Evolutionary conservation across 2,888 invertebrate genomes (phyloP).

Genomic region (Brachypalpus laphriformis): DNA sequence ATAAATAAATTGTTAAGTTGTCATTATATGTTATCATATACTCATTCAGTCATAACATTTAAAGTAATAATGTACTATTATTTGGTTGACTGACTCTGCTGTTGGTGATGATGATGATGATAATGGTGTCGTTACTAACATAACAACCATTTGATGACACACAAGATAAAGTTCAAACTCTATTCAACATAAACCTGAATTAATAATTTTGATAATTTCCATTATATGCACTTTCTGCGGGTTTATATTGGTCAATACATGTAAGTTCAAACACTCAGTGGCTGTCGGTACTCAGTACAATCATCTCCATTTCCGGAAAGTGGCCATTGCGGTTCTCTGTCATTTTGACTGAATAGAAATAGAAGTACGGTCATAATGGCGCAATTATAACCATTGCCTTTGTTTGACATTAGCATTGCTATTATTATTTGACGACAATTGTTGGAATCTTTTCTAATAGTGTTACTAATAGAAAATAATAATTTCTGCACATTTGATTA

Average conservation of each 20-base stretch:
- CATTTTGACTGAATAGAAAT: conserved; percentile 34
- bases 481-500: conserved; percentile 49
- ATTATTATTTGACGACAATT: conserved; percentile 12
- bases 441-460: conserved; percentile 26
- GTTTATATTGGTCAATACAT: conserved; percentile 5
- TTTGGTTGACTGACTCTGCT: conserved; percentile 28
- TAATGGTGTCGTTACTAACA: conserved; percentile 34
- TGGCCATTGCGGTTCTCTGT: conserved; percentile 14
- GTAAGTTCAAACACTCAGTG: neutral
- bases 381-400: conserved; percentile 38
- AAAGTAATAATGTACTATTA: conserved; percentile 47
- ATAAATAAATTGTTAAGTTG: conserved; percentile 17
- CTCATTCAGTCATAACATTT: conserved; percentile 58
- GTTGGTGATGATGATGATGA: conserved; percentile 16
- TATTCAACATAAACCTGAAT: neutral
- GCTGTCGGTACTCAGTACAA: neutral
- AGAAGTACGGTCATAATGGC: conserved; percentile 21
- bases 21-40: conserved; percentile 44
- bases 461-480: conserved; percentile 18
- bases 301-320: neutral
- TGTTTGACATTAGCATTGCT: conserved; percentile 13
- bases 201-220: conserved; percentile 24
- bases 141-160: conserved; percentile 32
- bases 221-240: conserved; percentile 35
- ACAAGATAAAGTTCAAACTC: conserved; percentile 26